Conservation (phyloP, 1,140 invertebrate species). For the Brachionus calyciflorus region DNA sequence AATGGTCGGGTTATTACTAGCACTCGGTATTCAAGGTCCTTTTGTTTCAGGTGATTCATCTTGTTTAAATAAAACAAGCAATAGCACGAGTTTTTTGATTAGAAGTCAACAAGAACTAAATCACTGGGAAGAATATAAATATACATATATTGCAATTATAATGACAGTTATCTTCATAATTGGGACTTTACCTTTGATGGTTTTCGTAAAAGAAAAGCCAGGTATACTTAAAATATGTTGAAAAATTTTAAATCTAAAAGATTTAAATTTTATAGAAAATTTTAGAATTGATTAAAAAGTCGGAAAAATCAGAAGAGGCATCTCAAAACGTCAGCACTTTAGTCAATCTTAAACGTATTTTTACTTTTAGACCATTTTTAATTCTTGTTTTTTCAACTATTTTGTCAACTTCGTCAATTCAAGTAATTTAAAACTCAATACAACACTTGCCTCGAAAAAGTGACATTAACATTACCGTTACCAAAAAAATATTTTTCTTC, state of each 20-base stretch:
- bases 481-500: too few species aligned
- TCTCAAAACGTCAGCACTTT: not conserved
- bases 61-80: not conserved
- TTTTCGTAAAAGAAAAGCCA: slow-evolving; percentile 37
- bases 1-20: slow-evolving; percentile 42
- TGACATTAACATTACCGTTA: too few species aligned
- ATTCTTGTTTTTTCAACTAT: slow-evolving; percentile 24
- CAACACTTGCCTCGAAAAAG: too few species aligned
- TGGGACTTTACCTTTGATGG: not conserved
- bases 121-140: slow-evolving; percentile 33
- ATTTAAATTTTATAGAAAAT: not conserved
- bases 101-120: not conserved
- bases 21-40: slow-evolving; percentile 27
- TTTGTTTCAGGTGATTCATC: not conserved
- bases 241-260: too few species aligned
- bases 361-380: slow-evolving; percentile 40
- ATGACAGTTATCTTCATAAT: slow-evolving; percentile 32
- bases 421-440: not conserved
- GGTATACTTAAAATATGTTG: slow-evolving; percentile 12
- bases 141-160: slow-evolving; percentile 21
- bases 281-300: slow-evolving; percentile 1
- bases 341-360: not conserved
- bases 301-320: not conserved
- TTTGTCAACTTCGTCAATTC: slow-evolving; percentile 17
- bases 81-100: not conserved